Evolutionary conservation across 2,113 vertebrate species (phyloP).

Genomic region (Perca fluviatilis): DNA sequence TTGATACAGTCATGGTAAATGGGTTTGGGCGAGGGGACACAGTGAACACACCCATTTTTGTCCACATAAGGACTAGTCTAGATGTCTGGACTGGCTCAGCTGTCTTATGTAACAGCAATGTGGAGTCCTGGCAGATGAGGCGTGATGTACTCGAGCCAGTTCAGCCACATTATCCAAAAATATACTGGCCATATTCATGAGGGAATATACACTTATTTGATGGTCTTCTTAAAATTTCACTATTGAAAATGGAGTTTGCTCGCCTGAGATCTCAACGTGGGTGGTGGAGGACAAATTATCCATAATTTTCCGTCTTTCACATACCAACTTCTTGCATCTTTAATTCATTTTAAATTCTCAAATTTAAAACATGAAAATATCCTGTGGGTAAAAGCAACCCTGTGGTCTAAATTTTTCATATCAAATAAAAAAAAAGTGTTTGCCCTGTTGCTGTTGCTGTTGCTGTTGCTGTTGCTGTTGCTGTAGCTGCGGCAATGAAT

Average conservation of each 20-base stretch:
- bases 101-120: conserved; percentile 77
- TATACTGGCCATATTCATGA: conserved; percentile 58
- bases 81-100: conserved; percentile 66
- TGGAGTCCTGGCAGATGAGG: conserved; percentile 73
- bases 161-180: conserved; percentile 71
- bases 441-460: conserved; percentile 18
- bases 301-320: background rate
- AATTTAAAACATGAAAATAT: background rate
- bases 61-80: conserved; percentile 75
- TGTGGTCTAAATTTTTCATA: background rate
- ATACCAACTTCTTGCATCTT: background rate
- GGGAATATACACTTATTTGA: conserved; percentile 48
- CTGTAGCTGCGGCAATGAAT: conserved; percentile 75
- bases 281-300: conserved; percentile 1
- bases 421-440: conserved; percentile 18
- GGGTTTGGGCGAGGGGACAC: conserved; percentile 55
- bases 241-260: conserved; percentile 21
- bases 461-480: conserved; percentile 32
- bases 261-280: conserved; percentile 1
- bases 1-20: conserved; percentile 64
- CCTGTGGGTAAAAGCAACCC: too few relatives aligned
- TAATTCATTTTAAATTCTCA: background rate
- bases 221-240: conserved; percentile 45
- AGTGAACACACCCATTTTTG: conserved; percentile 65
- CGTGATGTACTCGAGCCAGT: conserved; percentile 64